These are phyloP conservation scores for Mactra quadrangularis DNA, from an alignment of 1,140 invertebrate genomes.

Conservation along the genomic window DNA sequence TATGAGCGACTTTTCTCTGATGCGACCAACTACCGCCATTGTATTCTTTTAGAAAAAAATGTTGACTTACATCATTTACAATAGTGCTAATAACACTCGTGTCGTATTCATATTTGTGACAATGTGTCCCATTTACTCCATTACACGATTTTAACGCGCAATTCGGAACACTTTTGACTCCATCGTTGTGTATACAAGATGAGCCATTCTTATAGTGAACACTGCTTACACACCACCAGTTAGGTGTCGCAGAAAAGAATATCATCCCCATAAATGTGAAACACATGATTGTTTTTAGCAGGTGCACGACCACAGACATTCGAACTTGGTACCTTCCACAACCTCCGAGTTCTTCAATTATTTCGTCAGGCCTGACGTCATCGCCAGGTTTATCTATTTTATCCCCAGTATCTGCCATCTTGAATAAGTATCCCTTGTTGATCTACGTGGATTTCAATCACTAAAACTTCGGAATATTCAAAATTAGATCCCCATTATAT, in stretches of 20 bases:
- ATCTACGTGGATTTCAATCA: too few species aligned
- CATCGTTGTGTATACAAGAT: neutral
- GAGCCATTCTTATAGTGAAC: neutral
- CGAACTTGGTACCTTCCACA: slow-evolving; percentile 32
- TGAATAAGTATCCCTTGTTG: too few species aligned
- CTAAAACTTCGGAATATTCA: too few species aligned
- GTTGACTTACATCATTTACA: slow-evolving; percentile 39
- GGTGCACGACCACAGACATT: slow-evolving; percentile 8
- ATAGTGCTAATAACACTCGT: slow-evolving; percentile 2
- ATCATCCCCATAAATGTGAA: slow-evolving; percentile 21
- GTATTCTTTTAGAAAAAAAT: too few species aligned
- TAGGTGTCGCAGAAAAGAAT: slow-evolving; percentile 18
- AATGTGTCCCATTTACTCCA: neutral
- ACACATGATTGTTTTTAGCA: slow-evolving; percentile 24
- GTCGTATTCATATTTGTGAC: slow-evolving; percentile 6
- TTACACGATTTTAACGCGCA: slow-evolving; percentile 5
- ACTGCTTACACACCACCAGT: slow-evolving; percentile 14
- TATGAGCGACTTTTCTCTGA: too few species aligned
- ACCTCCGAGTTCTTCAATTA: slow-evolving; percentile 24
- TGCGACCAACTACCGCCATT: too few species aligned
- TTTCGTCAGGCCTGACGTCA: slow-evolving; percentile 23
- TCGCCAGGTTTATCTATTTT: neutral
- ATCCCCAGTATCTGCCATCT: neutral
- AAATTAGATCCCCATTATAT: too few species aligned
- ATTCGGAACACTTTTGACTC: neutral